Evolutionary conservation across 2,888 invertebrate genomes (phyloP).

Genomic region (Drosophila vallismaia): DNA sequence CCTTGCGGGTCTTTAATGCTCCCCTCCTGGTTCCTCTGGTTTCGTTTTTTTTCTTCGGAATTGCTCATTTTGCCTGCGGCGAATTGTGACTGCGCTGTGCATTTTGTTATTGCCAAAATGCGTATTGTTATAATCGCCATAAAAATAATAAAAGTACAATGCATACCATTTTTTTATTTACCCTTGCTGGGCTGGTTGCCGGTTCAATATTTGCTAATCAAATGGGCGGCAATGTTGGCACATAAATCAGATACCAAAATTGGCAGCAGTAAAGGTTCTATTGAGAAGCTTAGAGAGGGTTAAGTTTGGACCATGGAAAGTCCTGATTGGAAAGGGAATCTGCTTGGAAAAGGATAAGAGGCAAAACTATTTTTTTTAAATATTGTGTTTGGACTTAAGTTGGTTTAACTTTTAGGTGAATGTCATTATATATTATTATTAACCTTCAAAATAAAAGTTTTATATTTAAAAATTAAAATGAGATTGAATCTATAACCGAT

Average conservation of each 20-base stretch:
- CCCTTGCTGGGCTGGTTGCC: conserved; percentile 15
- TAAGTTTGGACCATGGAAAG: conserved; percentile 2
- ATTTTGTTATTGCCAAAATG: conserved; percentile 47
- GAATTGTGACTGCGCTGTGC: conserved; percentile 38
- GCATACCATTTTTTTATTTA: conserved; percentile 17
- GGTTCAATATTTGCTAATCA: conserved; percentile 62
- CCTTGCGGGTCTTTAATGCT: conserved; percentile 60
- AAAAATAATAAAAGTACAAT: conserved; percentile 47
- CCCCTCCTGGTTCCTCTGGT: conserved; percentile 33
- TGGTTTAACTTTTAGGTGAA: too few relatives aligned
- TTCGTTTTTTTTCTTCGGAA: conserved; percentile 41
- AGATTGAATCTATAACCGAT: too few relatives aligned
- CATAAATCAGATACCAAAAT: conserved; percentile 46
- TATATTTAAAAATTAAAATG: too few relatives aligned
- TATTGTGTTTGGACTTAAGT: not conserved
- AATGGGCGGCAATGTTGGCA: conserved; percentile 62
- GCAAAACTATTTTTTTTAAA: not conserved
- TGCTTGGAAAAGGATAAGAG: not conserved
- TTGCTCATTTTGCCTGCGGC: conserved; percentile 70
- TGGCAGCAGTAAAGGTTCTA: conserved; percentile 18
- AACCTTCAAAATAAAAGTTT: too few relatives aligned
- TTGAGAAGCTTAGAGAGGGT: conserved; percentile 18
- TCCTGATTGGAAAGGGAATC: not conserved
- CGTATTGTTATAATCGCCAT: conserved; percentile 63
- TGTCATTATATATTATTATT: too few relatives aligned